Conservation (phyloP, 2,888 invertebrate species). For the Mimas tiliae region DNA sequence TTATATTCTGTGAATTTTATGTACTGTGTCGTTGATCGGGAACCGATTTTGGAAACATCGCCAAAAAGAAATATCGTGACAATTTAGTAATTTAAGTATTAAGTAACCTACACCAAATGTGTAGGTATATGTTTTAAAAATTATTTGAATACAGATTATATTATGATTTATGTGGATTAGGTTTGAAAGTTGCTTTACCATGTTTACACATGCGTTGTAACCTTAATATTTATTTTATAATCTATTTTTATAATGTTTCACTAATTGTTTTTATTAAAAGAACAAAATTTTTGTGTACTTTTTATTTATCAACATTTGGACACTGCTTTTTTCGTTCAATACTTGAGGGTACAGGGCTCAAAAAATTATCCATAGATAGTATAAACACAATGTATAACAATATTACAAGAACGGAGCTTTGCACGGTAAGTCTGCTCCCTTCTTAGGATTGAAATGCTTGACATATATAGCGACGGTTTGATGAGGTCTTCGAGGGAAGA, state of each 20-base stretch:
- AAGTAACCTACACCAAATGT: too few species aligned
- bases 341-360: neutral
- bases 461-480: slow-evolving; percentile 69
- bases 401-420: slow-evolving; percentile 42
- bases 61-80: too few species aligned
- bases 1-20: too few species aligned
- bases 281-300: slow-evolving; percentile 23
- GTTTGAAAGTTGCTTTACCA: slow-evolving; percentile 12
- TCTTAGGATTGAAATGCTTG: slow-evolving; percentile 52
- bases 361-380: neutral
- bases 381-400: neutral
- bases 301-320: slow-evolving; percentile 18
- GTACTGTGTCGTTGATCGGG: too few species aligned
- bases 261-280: slow-evolving; percentile 28
- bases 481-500: slow-evolving; percentile 81
- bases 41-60: too few species aligned
- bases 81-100: too few species aligned
- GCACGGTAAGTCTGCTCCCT: slow-evolving; percentile 45
- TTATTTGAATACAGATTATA: neutral
- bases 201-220: slow-evolving; percentile 24
- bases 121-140: neutral
- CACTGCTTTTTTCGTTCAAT: neutral
- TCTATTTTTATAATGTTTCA: slow-evolving; percentile 28
- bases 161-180: slow-evolving; percentile 8
- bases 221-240: slow-evolving; percentile 29